phyloP scores from a whole-genome alignment of 2,797 vertebrate genomes.

The Potorous gilbertii region DNA sequence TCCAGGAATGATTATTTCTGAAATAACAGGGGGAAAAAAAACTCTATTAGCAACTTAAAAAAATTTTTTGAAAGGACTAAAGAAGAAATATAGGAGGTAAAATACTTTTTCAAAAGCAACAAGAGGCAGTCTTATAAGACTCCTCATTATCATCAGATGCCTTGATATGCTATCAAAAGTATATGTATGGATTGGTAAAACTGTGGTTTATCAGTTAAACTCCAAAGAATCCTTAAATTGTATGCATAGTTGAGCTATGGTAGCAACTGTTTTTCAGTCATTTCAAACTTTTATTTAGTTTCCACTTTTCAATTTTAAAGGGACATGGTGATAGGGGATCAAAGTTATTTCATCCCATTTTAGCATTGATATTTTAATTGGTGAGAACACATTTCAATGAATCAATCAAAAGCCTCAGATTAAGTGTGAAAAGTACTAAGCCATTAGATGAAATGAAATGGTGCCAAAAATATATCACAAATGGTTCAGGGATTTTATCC shows the following conservation, averaged over 20 bases:
- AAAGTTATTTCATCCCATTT: not conserved
- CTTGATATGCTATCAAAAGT: not conserved
- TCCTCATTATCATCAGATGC: not conserved
- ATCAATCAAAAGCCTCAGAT: not conserved
- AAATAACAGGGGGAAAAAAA: not conserved
- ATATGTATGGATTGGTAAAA: not conserved
- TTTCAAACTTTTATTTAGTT: not conserved
- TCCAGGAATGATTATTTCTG: not conserved
- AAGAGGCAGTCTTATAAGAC: not conserved
- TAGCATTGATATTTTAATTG: not conserved
- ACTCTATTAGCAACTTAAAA: not conserved
- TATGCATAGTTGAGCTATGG: not conserved
- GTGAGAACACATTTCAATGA: not conserved
- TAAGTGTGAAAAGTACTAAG: not conserved
- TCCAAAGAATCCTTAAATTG: not conserved
- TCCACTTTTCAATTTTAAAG: not conserved
- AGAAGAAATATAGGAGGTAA: not conserved
- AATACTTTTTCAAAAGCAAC: not conserved
- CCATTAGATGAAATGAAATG: not conserved
- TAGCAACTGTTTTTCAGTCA: not conserved
- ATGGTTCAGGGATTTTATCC: not conserved
- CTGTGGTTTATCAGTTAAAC: not conserved
- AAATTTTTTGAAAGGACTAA: not conserved
- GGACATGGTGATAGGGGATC: not conserved
- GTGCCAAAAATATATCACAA: not conserved